Evolutionary conservation across 2,113 vertebrate species (phyloP), one percentile per base, ranked within the genome.

Genomic region (Pan troglodytes): DNA sequence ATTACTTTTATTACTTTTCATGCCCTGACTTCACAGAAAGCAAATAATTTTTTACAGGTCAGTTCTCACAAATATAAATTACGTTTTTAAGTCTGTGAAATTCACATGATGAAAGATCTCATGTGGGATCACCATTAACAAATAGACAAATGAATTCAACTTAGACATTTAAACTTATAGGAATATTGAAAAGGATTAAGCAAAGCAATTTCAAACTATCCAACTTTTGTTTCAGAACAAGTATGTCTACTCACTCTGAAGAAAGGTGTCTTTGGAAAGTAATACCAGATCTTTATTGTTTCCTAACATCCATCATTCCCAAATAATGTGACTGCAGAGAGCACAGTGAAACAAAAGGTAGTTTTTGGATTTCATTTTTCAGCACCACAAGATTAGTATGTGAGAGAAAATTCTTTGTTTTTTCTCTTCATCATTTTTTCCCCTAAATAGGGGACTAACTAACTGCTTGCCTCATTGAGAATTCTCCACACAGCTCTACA

Each of bases 401-500:
- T 30, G 52, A 32, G 17, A n/a, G 27, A 40, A 52, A 40, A 32
- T 68, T 68, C 67, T 35, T 17, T 17, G 82, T 17, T 86, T n/a
- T 64, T 86, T 20, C 25, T 76, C 73, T 78, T 50, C 14, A 23
- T 52, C 9, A 17, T 83, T 76, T 76, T 30, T 48, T 52, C 45
- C 7, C 86, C 40, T 35, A 48, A 97, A 72, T 23, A 82, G 32
- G n/a, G 5, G 35, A 90, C 43, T 57, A 78, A 95, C 3, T 84
- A 78, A 95, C 3, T 84, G 8, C 67, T 96, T 92, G 57, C 72
- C 40, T 95, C 80, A 97, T 4, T 88, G 67, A 97, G 48, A 94
- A 96, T 90, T 95, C 43, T 67, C 45, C 59, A 84, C 45, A 76
- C 35, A 94, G 68, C 43, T 87, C 64, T 72, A 70, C 9, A 52